Percentiles rank a stretch among this genome's conserved stretches.
phyloP scores from a whole-genome alignment of 1,140 invertebrate genomes.

The Capitella teleta region DNA sequence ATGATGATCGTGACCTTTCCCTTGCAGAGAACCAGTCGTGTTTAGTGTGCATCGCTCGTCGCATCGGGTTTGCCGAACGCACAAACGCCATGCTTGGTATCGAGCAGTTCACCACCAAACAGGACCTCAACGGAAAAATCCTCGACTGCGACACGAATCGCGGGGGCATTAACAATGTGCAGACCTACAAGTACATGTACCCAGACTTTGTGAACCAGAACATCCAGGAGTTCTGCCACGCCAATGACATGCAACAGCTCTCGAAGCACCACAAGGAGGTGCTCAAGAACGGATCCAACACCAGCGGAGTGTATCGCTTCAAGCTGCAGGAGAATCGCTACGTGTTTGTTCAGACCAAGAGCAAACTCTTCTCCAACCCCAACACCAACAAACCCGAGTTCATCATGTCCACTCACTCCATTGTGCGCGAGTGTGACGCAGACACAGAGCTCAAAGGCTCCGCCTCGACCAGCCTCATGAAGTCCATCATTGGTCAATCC shows the following conservation, averaged over 20 bases:
- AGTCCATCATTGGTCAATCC: constrained; percentile 29
- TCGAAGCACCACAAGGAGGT: constrained; percentile 32
- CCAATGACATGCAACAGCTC: constrained; percentile 28
- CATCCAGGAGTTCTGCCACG: constrained; percentile 33
- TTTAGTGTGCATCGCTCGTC: constrained; percentile 68
- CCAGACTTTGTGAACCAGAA: constrained; percentile 30
- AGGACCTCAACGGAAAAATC: constrained; percentile 74
- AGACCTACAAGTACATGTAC: constrained; percentile 16
- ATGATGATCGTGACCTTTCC: not conserved
- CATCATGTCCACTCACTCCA: constrained; percentile 82
- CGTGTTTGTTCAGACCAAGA: constrained; percentile 75
- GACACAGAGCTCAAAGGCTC: constrained; percentile 38
- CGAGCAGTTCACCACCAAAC: constrained; percentile 83
- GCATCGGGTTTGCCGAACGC: constrained; percentile 72
- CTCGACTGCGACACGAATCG: constrained; percentile 56
- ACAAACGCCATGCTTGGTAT: constrained; percentile 47
- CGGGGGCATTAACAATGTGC: constrained; percentile 3
- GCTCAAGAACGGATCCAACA: constrained; percentile 50
- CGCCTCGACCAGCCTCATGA: constrained; percentile 39
- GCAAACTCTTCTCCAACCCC: constrained; percentile 65
- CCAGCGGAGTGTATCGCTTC: constrained; percentile 65
- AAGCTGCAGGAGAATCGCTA: constrained; percentile 62
- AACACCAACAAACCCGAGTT: constrained; percentile 61
- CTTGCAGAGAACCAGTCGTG: constrained; percentile 51
- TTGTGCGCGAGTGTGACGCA: constrained; percentile 49